A percentile compares a stretch with the other conserved stretches of the same genome.
phyloP scores from a whole-genome alignment of 2,888 invertebrate genomes.

The Nasonovia ribisnigri region DNA sequence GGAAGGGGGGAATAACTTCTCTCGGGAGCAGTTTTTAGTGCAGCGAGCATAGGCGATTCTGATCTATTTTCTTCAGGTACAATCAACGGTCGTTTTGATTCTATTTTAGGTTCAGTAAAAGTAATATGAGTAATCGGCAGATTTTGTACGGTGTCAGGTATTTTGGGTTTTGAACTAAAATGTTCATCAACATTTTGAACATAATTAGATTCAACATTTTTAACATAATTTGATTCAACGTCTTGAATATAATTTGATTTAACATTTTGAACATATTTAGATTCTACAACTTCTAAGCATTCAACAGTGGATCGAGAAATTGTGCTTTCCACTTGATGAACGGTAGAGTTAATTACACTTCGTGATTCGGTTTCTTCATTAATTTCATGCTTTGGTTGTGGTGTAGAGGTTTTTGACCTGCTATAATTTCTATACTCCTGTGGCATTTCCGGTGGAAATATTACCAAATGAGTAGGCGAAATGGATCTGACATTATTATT shows the following conservation, averaged over 20 bases:
- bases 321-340: slow-evolving; percentile 11
- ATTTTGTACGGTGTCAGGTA: not conserved
- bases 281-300: slow-evolving; percentile 31
- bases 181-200: not conserved
- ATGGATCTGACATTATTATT: slow-evolving; percentile 67
- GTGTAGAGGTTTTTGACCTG: slow-evolving; percentile 67
- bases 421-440: slow-evolving; percentile 61
- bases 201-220: not conserved
- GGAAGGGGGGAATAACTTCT: slow-evolving; percentile 78
- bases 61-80: slow-evolving; percentile 17
- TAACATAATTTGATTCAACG: not conserved
- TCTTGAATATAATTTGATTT: no score
- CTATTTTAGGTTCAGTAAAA: not conserved
- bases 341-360: not conserved
- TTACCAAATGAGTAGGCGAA: slow-evolving; percentile 67
- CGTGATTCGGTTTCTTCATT: not conserved
- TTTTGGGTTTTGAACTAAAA: not conserved
- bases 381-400: slow-evolving; percentile 61
- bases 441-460: slow-evolving; percentile 68
- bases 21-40: slow-evolving; percentile 80
- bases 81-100: not conserved
- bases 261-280: not conserved
- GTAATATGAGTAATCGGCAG: not conserved
- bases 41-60: slow-evolving; percentile 75
- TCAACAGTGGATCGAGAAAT: slow-evolving; percentile 16